Percentiles rank a stretch among this genome's conserved stretches.
phyloP scores from a whole-genome alignment of 2,797 vertebrate species.

The Melanotaenia boesemani region DNA sequence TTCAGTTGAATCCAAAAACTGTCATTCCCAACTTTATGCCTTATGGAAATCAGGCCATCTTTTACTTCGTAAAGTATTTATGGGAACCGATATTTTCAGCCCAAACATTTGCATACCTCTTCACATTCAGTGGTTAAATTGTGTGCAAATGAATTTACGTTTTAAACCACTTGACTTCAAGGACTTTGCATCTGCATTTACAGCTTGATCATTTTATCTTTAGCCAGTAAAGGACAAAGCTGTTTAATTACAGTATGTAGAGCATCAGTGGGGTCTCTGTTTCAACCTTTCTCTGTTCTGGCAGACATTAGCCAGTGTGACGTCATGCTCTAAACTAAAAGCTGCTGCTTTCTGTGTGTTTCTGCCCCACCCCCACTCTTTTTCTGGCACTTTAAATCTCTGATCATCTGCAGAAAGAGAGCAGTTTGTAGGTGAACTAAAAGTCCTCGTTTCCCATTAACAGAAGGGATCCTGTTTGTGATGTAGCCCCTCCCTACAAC shows the following conservation, averaged over 20 bases:
- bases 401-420: conserved; percentile 45
- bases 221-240: neutral
- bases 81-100: neutral
- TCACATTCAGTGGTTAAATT: neutral
- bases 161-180: neutral
- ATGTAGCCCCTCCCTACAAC: conserved; percentile 34
- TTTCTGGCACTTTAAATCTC: conserved; percentile 42
- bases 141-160: neutral
- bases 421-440: conserved; percentile 63
- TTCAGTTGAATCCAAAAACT: neutral
- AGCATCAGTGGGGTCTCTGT: conserved; percentile 54
- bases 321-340: conserved; percentile 49
- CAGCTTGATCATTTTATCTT: neutral
- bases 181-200: neutral
- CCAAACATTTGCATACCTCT: neutral
- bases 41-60: neutral
- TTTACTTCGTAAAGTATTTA: neutral
- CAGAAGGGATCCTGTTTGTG: conserved; percentile 58
- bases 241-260: neutral
- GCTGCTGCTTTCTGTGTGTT: conserved; percentile 63
- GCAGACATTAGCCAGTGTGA: conserved; percentile 39
- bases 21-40: neutral
- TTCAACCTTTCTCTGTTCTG: conserved; percentile 47
- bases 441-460: conserved; percentile 49
- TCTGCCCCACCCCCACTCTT: conserved; percentile 53